Base-by-base conservation (phyloP, 1,140 invertebrate species). In the Bradynema listronoti region DNA sequence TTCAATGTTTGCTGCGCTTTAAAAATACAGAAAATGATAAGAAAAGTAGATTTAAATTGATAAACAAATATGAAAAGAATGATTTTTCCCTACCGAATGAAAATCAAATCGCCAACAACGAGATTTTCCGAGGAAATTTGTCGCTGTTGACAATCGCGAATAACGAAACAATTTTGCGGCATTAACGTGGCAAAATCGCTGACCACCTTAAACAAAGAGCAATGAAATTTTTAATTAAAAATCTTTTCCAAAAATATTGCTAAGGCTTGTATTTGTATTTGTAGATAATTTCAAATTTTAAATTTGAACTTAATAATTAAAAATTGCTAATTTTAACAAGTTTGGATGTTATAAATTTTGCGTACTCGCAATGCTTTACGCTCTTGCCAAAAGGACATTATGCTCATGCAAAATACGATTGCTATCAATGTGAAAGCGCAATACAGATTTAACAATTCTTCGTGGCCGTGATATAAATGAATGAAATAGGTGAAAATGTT, bases 121-220 rank as follows among this genome's bases (percentile, higher is more conserved):
- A 77, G 34, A 11, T 77, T 72, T 16, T 73, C 69, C 6, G 67
- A 52, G 7, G 34, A 25, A 27, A 77, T 61, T 41, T 65, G 59
- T 29, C 66, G 58, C 53, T 77, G 75, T 42, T 78, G 66, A 39
- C 65, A 67, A 45, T 78, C 75, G 11, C 74, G 45, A 36, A 77
- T 71, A 7, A 73, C 71, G 43, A 65, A 67, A n/a, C 93, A 93
- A 80, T 90, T 94, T 83, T 94, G 86, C 32, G 80, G 73, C 47
- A 78, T 46, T 24, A 73, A 58, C 19, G 51, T 65, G 25, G 58
- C 60, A 47, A 78, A 72, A 22, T 71, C 66, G 50, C 62, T 61
- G 1, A 77, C 56, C 6, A 75, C 70, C 66, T 72, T 58, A 34
- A 67, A 24, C 58, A 54, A n/a, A 41, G 42, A 30, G 27, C 25